Base-by-base conservation (phyloP, 2,797 vertebrate species). In the Lepilemur septentrionalis region DNA sequence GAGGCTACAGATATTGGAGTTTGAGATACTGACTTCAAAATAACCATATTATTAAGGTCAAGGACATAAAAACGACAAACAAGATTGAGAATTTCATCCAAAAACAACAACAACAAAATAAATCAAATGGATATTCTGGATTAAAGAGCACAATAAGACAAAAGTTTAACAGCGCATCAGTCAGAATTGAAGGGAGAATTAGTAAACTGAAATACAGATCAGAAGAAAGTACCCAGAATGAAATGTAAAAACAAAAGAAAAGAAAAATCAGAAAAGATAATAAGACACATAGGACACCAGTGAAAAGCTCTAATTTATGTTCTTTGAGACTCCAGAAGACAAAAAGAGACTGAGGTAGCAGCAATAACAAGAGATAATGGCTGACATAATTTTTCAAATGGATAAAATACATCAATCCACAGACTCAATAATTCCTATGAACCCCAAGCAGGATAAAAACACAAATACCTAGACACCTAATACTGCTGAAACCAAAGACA, bases 121-220 rank as follows among this genome's bases (percentile, higher is more conserved):
- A 84, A 91, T 65, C 23, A 84, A 72, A 65, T 79, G 20, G 25
- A 4, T 59, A 84, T 41, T 73, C 30, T 88, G 50, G 41, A 79
- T 73, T 79, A 83, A 82, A 84, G 23, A 82, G 30, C 11, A 78
- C 30, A 86, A 43, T 41, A 17, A 46, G 3, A 25, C 22, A 75
- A 85, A 87, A 48, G 25, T 38, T 65, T 79, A 93, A 73, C 55
- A 72, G 41, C 18, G n/a, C 25, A 59, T 78, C 41, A 82, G 61
- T 82, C 28, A 81, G 12, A 83, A 82, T 10, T 81, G 43, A 85
- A 61, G 81, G 65, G 4, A 92, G 43, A 94, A 85, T 41, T 95
- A 76, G 43, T 91, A 69, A 93, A 82, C n/a, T 69, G 2, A 90
- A 95, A 96, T 41, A 17, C 50, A 96, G 57, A 22, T n/a, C 48